Conservation (phyloP, 2,888 invertebrate species). For the Therioaphis trifolii region DNA sequence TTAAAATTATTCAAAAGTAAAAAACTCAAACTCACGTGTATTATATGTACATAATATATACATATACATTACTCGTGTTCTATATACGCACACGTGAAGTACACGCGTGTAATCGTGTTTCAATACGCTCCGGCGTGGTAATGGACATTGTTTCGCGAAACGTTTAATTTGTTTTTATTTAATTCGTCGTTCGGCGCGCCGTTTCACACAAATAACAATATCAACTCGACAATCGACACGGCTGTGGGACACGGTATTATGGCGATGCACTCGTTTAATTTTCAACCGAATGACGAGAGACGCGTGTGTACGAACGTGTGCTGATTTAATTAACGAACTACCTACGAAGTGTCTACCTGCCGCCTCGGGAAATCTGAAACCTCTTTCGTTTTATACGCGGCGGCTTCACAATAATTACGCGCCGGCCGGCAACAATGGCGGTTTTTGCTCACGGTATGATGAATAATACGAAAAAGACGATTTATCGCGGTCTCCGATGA, state of each 20-base stretch:
- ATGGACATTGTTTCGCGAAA: neutral
- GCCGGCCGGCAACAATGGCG: neutral
- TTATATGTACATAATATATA: too few relatives aligned
- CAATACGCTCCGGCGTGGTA: too few relatives aligned
- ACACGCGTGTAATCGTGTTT: too few relatives aligned
- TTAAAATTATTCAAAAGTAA: too few relatives aligned
- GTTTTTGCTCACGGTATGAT: neutral
- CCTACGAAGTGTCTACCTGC: neutral
- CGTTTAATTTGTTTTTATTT: neutral
- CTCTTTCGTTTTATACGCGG: neutral
- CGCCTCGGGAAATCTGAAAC: neutral
- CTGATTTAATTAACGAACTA: neutral
- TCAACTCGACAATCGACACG: neutral
- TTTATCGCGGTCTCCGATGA: too few relatives aligned
- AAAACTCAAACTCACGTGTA: too few relatives aligned
- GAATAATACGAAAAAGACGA: neutral
- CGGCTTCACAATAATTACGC: neutral
- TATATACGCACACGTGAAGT: too few relatives aligned
- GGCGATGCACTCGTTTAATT: neutral
- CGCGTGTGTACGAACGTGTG: neutral
- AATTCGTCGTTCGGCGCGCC: neutral
- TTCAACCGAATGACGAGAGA: neutral
- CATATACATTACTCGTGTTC: too few relatives aligned
- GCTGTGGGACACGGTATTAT: too few relatives aligned
- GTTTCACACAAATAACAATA: neutral